Evolutionary conservation across 2,113 vertebrate genomes (phyloP).

Genomic region (Tympanuchus pallidicinctus): DNA sequence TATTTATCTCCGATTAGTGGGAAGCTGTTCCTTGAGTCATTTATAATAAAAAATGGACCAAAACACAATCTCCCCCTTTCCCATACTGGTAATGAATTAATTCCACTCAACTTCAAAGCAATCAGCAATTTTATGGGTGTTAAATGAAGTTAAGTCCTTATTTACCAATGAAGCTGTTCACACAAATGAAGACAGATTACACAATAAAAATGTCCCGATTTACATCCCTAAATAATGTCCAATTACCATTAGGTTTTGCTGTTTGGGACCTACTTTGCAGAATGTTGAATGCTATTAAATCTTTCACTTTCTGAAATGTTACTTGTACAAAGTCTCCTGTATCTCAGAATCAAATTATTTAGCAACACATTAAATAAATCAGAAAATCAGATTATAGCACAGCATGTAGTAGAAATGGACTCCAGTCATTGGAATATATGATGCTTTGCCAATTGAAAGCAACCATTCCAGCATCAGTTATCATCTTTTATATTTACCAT

Average conservation of each 20-base stretch:
- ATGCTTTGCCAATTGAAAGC: neutral
- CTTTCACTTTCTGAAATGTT: neutral
- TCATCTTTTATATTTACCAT: neutral
- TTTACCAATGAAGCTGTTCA: neutral
- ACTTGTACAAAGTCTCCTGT: neutral
- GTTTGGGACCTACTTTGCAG: neutral
- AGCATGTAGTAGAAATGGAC: constrained; percentile 4
- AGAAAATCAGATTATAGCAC: constrained; percentile 22
- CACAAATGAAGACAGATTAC: constrained; percentile 28
- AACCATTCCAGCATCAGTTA: neutral
- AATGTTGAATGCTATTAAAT: neutral
- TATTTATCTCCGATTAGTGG: neutral
- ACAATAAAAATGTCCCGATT: constrained; percentile 14
- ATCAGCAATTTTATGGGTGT: constrained; percentile 31
- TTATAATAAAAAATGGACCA: neutral
- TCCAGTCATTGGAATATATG: neutral
- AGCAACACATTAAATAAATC: constrained; percentile 32
- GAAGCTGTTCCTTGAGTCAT: neutral
- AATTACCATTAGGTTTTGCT: neutral
- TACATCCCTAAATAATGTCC: constrained; percentile 34
- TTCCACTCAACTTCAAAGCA: constrained; percentile 25
- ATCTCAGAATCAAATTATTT: constrained; percentile 22
- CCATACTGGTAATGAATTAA: constrained; percentile 28
- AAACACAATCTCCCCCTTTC: neutral
- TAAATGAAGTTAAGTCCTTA: constrained; percentile 46